phyloP scores from a whole-genome alignment of 2,888 invertebrate genomes.

The Seladonia tumulorum region DNA sequence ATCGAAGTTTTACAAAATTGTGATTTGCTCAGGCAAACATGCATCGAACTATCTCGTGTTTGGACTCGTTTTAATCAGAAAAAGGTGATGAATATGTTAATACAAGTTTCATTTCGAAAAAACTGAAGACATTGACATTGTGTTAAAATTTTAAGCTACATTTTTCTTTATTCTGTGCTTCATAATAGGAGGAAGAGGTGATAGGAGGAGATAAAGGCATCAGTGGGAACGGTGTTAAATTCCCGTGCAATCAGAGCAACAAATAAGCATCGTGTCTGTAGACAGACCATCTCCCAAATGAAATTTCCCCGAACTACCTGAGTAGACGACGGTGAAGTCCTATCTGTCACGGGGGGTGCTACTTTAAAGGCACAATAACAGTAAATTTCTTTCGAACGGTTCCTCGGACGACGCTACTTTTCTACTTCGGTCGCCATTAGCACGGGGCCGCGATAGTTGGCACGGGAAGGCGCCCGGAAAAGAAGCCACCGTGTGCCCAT shows the following conservation, averaged over 20 bases:
- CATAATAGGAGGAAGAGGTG: neutral
- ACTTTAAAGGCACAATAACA: conserved; percentile 37
- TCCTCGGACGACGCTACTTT: neutral
- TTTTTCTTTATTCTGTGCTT: neutral
- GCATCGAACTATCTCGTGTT: neutral
- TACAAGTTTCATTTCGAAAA: no score
- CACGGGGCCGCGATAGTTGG: conserved; percentile 26
- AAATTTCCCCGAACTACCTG: conserved; percentile 34
- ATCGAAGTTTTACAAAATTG: no score
- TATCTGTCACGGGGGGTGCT: conserved; percentile 1
- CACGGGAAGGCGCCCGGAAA: conserved; percentile 44
- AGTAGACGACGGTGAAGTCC: conserved; percentile 20
- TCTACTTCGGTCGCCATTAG: conserved; percentile 26
- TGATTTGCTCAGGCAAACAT: neutral
- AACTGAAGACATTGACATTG: no score
- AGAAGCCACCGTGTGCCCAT: conserved; percentile 47
- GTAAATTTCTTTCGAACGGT: conserved; percentile 43
- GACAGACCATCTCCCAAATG: conserved; percentile 17
- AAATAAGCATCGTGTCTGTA: neutral
- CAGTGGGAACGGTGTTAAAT: neutral
- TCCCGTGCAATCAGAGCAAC: neutral
- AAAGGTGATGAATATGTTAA: no score
- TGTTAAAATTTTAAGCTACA: no score
- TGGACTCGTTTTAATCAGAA: neutral
- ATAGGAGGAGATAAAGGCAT: neutral